Evolutionary conservation across 2,113 vertebrate genomes (phyloP).

Genomic region (Hemiprocne comata): DNA sequence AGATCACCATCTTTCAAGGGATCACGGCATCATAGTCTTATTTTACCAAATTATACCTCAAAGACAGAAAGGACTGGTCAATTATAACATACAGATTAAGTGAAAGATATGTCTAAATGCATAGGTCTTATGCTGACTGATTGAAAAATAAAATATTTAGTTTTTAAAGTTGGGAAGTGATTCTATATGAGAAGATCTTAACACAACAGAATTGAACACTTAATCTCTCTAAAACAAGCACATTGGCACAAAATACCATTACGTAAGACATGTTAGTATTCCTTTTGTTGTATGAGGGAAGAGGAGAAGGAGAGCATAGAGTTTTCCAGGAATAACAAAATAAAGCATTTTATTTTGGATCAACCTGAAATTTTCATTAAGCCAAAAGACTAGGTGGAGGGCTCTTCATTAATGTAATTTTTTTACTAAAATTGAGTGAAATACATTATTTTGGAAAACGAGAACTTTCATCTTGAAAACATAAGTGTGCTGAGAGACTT

Average conservation of each 20-base stretch:
- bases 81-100: neutral
- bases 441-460: neutral
- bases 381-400: neutral
- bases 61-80: neutral
- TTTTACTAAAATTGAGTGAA: neutral
- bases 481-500: neutral
- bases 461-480: neutral
- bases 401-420: neutral
- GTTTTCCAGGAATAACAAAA: neutral
- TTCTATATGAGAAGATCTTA: neutral
- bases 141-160: neutral
- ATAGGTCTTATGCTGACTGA: neutral
- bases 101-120: neutral
- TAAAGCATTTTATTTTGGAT: neutral
- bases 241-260: neutral
- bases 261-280: neutral
- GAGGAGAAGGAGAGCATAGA: neutral
- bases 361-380: neutral
- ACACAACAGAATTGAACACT: neutral
- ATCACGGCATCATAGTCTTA: neutral
- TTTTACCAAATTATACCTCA: neutral
- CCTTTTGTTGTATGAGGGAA: neutral
- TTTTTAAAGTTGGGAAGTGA: neutral
- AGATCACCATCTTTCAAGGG: neutral
- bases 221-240: neutral